Evolutionary conservation across 2,888 invertebrate species (phyloP).

Genomic region (Morpho deidamia): DNA sequence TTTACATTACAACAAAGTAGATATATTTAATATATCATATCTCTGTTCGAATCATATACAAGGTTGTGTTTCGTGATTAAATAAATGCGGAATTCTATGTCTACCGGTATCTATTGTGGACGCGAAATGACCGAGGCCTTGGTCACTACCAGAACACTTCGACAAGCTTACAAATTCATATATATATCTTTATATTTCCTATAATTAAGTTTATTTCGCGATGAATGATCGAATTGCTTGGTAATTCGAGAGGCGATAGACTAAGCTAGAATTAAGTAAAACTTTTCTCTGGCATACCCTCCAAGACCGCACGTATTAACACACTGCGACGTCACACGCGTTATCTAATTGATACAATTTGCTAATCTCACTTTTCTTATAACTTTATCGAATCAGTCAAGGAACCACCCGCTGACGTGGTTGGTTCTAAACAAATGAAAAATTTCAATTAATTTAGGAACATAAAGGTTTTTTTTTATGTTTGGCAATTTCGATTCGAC

Average conservation of each 20-base stretch:
- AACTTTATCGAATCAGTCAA: constrained; percentile 51
- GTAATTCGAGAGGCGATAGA: constrained; percentile 67
- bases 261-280: constrained; percentile 68
- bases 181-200: constrained; percentile 62
- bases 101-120: constrained; percentile 47
- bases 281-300: constrained; percentile 63
- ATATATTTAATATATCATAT: constrained; percentile 62
- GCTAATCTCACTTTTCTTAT: constrained; percentile 66
- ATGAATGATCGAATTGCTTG: constrained; percentile 76
- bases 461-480: constrained; percentile 28
- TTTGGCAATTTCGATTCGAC: constrained; percentile 39
- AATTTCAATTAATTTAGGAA: constrained; percentile 46
- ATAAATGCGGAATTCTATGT: constrained; percentile 33
- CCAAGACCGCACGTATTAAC: constrained; percentile 46
- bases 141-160: constrained; percentile 43
- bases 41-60: constrained; percentile 35
- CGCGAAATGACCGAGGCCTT: constrained; percentile 44
- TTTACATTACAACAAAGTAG: constrained; percentile 35
- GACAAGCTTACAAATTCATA: constrained; percentile 55
- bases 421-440: constrained; percentile 37
- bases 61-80: constrained; percentile 31
- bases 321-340: constrained; percentile 58
- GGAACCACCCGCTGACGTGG: constrained; percentile 11
- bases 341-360: constrained; percentile 59
- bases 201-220: constrained; percentile 70